These are phyloP conservation scores for Falco berigora DNA, from an alignment of 2,797 vertebrate genomes.

Conservation along the genomic window DNA sequence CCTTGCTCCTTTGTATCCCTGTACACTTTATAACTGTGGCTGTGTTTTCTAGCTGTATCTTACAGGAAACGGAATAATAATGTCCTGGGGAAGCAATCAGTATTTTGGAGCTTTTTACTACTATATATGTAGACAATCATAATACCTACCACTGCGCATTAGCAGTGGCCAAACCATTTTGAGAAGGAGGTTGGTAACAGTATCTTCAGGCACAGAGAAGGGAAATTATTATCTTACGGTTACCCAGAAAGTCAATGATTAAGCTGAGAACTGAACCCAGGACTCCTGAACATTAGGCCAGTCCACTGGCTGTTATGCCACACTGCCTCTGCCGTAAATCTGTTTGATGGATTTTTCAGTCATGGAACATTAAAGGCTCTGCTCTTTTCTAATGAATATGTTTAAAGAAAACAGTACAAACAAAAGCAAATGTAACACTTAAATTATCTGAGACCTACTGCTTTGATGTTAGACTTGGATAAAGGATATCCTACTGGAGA, in stretches of 20 bases:
- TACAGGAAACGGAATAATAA: background rate
- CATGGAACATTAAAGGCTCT: constrained; percentile 56
- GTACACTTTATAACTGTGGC: background rate
- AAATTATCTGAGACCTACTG: constrained; percentile 14
- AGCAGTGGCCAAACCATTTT: background rate
- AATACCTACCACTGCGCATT: background rate
- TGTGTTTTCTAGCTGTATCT: background rate
- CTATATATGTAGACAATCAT: background rate
- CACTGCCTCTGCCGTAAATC: constrained; percentile 37
- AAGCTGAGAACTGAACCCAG: constrained; percentile 26
- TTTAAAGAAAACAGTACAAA: constrained; percentile 56
- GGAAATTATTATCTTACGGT: constrained; percentile 29
- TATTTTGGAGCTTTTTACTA: background rate
- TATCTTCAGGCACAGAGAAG: background rate
- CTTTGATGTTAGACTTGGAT: constrained; percentile 18
- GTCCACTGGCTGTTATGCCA: constrained; percentile 41
- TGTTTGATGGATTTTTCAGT: constrained; percentile 53
- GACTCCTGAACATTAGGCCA: constrained; percentile 26
- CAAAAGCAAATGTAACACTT: constrained; percentile 46
- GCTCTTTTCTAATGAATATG: constrained; percentile 48
- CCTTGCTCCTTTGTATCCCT: background rate
- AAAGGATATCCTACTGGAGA: constrained; percentile 44
- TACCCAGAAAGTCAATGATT: constrained; percentile 48
- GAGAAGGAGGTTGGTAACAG: background rate
- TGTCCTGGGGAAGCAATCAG: background rate